Evolutionary conservation across 2,113 vertebrate species (phyloP).

Genomic region (Ovis canadensis): DNA sequence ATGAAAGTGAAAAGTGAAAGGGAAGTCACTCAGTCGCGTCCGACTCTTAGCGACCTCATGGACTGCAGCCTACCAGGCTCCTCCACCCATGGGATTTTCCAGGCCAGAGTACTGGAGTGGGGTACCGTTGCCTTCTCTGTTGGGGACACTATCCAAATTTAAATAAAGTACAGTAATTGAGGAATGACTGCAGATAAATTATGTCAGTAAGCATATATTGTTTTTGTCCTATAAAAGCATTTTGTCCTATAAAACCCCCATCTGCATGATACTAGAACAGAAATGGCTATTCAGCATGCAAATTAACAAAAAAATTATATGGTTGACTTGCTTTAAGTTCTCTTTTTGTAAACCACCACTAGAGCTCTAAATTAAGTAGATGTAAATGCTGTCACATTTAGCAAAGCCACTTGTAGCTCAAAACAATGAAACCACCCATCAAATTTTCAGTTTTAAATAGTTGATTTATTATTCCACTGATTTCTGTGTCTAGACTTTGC

Average conservation of each 20-base stretch:
- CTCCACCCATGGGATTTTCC: no score
- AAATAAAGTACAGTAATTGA: not conserved
- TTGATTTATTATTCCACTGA: not conserved
- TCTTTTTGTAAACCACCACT: not conserved
- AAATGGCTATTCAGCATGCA: not conserved
- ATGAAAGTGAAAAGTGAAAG: no score
- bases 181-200: constrained; percentile 22
- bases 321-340: not conserved
- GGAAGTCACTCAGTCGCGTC: no score
- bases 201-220: not conserved
- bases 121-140: no score
- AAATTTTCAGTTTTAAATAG: not conserved
- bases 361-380: constrained; percentile 2
- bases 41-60: no score
- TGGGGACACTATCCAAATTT: not conserved
- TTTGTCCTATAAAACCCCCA: not conserved
- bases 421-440: not conserved
- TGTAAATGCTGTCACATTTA: constrained; percentile 1
- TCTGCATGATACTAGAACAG: constrained; percentile 5
- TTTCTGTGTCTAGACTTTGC: not conserved
- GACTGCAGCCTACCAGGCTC: no score
- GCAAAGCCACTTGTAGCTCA: not conserved
- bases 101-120: no score
- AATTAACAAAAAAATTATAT: not conserved
- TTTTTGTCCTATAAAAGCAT: not conserved